Base-by-base conservation (phyloP, 2,113 vertebrate genomes). In the Triplophysa rosa region DNA sequence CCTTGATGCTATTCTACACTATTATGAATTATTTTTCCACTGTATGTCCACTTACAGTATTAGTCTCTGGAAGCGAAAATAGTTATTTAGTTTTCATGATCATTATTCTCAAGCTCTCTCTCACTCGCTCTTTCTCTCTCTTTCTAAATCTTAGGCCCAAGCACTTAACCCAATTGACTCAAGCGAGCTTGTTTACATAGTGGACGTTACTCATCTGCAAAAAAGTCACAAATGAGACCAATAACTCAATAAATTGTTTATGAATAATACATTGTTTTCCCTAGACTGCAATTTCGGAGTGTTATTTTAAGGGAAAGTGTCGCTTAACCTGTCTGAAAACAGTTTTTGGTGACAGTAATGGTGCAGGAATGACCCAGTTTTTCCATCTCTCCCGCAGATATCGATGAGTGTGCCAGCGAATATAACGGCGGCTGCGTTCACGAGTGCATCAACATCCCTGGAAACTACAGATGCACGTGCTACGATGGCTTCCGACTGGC, bases 391-490 rank as follows among this genome's bases (percentile, higher is more conserved):
- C 76, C 73, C 72, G 0, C 92, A 99, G 97, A 99, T 0, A 95
- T 99, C 0, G 97, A 99, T 0, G 97, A 99, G 85, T 99, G 97
- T 0, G 95, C 94, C 9, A 94, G 93, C 6, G 96, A 98, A 0
- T 96, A 98, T 89, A 98, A 95, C 0, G 97, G 97, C 0, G 97
- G 97, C 77, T 99, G 97, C 1, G 97, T 98, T 78, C 97, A 99
- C 0, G 97, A 98, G 83, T 99, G 97, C 56, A 96, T 98, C 87
- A 99, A 99, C 91, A 99, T 98, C 86, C 96, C 97, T 0, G 97
- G 97, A 64, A 99, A 98, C 88, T 99, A 98, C 90, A 94, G 97
- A 78, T 99, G 97, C 80, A 99, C 95, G 73, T 99, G 97, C 89
- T 98, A 98, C 2, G 97, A 99, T 0, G 97, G 97, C 77, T 99